Conservation (phyloP, 2,888 invertebrate genomes). For the Pristionchus mayeri region DNA sequence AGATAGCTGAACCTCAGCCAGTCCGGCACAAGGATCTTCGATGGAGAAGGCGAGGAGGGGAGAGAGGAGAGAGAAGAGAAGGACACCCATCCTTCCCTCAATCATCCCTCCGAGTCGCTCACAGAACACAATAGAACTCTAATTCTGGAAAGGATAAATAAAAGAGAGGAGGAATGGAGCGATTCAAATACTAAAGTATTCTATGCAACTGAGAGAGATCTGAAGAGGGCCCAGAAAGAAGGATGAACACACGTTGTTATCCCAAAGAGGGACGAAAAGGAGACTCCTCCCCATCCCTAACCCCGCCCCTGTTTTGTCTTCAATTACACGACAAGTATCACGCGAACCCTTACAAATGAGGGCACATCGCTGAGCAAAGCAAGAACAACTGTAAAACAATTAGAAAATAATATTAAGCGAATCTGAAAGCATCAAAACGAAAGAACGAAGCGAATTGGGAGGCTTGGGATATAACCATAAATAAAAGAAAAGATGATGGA, state of each 20-base stretch:
- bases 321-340: constrained; percentile 44
- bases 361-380: not conserved
- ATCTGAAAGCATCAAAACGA: not conserved
- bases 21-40: constrained; percentile 28
- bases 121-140: not conserved
- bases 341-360: not conserved
- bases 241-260: constrained; percentile 46
- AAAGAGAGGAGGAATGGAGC: not conserved
- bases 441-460: not conserved
- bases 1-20: constrained; percentile 33
- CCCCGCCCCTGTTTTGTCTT: not conserved
- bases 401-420: not conserved
- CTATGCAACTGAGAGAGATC: constrained; percentile 37
- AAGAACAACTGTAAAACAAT: no score
- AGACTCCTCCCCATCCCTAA: constrained; percentile 20
- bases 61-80: constrained; percentile 24
- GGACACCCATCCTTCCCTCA: not conserved
- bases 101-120: not conserved
- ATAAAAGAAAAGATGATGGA: not conserved
- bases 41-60: not conserved
- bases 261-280: constrained; percentile 14
- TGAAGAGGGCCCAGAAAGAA: not conserved
- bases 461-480: not conserved
- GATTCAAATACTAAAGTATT: constrained; percentile 38
- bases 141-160: not conserved